A percentile compares a stretch with the other conserved stretches of the same genome.
Conservation (phyloP, 2,797 vertebrate species). For the Simalia tracyae region DNA sequence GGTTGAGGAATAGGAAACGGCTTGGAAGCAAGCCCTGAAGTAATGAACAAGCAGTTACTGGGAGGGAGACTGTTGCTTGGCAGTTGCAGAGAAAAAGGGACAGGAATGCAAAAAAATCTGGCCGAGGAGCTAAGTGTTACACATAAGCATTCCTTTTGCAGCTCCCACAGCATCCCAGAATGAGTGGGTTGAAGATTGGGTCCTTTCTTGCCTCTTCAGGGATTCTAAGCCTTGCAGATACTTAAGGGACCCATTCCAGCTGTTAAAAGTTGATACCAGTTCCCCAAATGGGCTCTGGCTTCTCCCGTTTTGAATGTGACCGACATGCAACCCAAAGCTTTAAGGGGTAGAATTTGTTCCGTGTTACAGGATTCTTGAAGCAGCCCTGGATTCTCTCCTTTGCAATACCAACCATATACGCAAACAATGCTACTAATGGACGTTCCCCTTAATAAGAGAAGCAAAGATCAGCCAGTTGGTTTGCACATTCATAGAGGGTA, state of each 20-base stretch:
- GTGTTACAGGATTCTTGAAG: not conserved
- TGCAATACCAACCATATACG: not conserved
- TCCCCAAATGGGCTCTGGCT: not conserved
- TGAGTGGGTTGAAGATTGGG: not conserved
- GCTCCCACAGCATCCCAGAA: not conserved
- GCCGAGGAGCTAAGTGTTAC: not conserved
- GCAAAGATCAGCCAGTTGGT: not conserved
- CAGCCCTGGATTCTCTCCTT: not conserved
- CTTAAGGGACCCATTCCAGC: not conserved
- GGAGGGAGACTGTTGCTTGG: not conserved
- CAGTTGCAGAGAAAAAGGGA: not conserved
- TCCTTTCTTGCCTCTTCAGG: not conserved
- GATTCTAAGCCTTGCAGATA: not conserved
- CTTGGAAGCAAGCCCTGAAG: not conserved
- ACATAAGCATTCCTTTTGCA: not conserved
- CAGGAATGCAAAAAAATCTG: not conserved
- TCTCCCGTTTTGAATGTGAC: not conserved
- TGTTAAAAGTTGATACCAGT: not conserved
- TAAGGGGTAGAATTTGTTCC: not conserved
- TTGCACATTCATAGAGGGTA: not conserved
- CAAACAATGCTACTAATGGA: not conserved
- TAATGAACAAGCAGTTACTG: not conserved
- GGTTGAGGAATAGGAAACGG: not conserved
- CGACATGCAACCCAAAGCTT: not conserved
- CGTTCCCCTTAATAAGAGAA: not conserved